A percentile compares a stretch with the other conserved stretches of the same genome.
These are phyloP conservation scores for Osmoderma eremita DNA, from an alignment of 2,888 invertebrate genomes.

Conservation along the genomic window DNA sequence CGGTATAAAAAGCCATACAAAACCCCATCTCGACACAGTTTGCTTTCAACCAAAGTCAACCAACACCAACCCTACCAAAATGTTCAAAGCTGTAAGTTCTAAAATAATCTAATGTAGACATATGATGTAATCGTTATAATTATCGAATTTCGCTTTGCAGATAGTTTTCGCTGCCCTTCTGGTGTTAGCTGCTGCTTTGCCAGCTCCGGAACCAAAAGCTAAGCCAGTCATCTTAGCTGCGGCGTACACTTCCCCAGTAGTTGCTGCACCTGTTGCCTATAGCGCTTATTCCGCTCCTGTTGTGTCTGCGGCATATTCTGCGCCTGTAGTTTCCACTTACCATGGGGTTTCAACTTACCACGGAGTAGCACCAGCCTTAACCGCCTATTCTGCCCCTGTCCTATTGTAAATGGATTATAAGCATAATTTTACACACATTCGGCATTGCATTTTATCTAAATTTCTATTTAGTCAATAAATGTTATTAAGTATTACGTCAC, in stretches of 20 bases:
- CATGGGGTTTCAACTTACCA: slow-evolving; percentile 30
- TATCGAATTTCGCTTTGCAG: slow-evolving; percentile 56
- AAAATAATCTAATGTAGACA: not conserved
- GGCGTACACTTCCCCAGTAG: slow-evolving; percentile 38
- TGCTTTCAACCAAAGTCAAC: slow-evolving; percentile 3
- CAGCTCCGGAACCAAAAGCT: slow-evolving; percentile 53
- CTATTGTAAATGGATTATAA: slow-evolving; percentile 8
- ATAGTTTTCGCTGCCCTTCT: slow-evolving; percentile 64
- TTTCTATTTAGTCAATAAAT: too few relatives aligned
- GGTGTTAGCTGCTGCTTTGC: slow-evolving; percentile 65
- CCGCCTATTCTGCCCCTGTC: not conserved
- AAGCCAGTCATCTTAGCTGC: slow-evolving; percentile 59
- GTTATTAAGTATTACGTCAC: too few relatives aligned
- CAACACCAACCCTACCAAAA: slow-evolving; percentile 10
- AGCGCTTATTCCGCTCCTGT: slow-evolving; percentile 53
- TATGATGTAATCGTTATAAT: too few relatives aligned
- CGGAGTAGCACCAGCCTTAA: slow-evolving; percentile 10
- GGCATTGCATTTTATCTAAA: too few relatives aligned
- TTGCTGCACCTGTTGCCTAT: slow-evolving; percentile 33
- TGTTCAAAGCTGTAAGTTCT: slow-evolving; percentile 42
- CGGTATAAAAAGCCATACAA: slow-evolving; percentile 5
- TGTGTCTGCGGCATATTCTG: slow-evolving; percentile 48
- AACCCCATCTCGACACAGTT: not conserved
- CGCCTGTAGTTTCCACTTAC: slow-evolving; percentile 54
- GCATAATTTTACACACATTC: not conserved